Evolutionary conservation across 1,140 invertebrate genomes (phyloP).

Genomic region (Adoxophyes honmai): DNA sequence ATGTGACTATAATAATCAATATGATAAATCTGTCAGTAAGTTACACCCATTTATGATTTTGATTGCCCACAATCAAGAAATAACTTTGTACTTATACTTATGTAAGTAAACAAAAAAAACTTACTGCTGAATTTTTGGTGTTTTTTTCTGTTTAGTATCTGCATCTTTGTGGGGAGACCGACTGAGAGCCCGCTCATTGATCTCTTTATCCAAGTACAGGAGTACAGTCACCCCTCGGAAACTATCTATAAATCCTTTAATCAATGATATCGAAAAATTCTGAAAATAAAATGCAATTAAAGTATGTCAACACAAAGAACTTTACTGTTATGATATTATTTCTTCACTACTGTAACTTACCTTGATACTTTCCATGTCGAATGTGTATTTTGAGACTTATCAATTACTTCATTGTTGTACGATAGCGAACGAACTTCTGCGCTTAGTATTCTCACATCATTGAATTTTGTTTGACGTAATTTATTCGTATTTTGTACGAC

Average conservation of each 20-base stretch:
- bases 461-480: slow-evolving; percentile 43
- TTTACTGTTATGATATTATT: neutral
- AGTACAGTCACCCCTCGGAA: slow-evolving; percentile 82
- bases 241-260: slow-evolving; percentile 83
- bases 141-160: slow-evolving; percentile 66
- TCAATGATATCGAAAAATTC: slow-evolving; percentile 80
- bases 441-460: slow-evolving; percentile 29
- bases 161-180: slow-evolving; percentile 74
- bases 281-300: slow-evolving; percentile 59
- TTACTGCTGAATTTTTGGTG: slow-evolving; percentile 76
- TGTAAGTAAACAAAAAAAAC: slow-evolving; percentile 24
- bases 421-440: slow-evolving; percentile 24
- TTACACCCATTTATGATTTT: no score
- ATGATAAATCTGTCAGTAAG: no score
- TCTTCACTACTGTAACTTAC: slow-evolving; percentile 29
- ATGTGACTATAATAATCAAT: no score
- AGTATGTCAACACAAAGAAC: slow-evolving; percentile 26
- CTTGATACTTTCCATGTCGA: slow-evolving; percentile 58
- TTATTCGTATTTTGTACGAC: slow-evolving; percentile 10
- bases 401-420: slow-evolving; percentile 41
- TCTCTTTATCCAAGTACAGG: slow-evolving; percentile 85
- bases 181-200: slow-evolving; percentile 79
- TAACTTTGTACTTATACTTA: neutral
- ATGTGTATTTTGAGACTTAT: slow-evolving; percentile 20
- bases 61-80: no score